Conservation (phyloP, 2,113 vertebrate species). For the Eulemur rufifrons region DNA sequence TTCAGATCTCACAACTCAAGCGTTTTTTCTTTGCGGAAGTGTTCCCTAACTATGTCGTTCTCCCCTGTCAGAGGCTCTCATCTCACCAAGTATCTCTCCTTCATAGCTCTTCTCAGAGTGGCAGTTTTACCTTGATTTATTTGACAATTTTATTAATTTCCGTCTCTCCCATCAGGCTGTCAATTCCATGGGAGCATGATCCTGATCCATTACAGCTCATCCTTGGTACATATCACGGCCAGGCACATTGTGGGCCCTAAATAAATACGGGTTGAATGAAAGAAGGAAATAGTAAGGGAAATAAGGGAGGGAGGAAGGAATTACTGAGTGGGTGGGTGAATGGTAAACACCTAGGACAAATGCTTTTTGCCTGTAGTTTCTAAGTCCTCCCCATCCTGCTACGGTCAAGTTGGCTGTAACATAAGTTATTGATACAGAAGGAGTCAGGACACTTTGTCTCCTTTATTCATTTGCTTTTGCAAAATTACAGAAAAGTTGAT, state of each 20-base stretch:
- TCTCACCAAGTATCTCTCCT: conserved; percentile 57
- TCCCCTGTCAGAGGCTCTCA: conserved; percentile 51
- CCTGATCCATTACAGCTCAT: background rate
- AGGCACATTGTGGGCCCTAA: background rate
- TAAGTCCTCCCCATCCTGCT: background rate
- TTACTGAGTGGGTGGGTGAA: fast-evolving
- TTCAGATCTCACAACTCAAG: conserved; percentile 46
- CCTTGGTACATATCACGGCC: background rate
- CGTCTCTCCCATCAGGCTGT: background rate
- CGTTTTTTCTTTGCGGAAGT: conserved; percentile 56
- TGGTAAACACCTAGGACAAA: background rate
- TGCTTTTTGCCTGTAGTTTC: background rate
- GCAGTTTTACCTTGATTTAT: conserved; percentile 63
- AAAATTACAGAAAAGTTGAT: background rate
- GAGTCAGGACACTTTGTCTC: background rate
- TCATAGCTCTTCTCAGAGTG: conserved; percentile 44
- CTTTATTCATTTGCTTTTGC: conserved; percentile 17
- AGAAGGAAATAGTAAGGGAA: background rate
- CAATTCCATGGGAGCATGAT: background rate
- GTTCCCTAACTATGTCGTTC: conserved; percentile 43
- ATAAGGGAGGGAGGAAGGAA: background rate
- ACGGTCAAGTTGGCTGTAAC: background rate
- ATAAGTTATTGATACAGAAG: background rate
- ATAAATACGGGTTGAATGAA: background rate
- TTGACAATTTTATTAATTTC: conserved; percentile 62